Evolutionary conservation across 2,797 vertebrate species (phyloP).

Genomic region (Acestrorhynchus altus): DNA sequence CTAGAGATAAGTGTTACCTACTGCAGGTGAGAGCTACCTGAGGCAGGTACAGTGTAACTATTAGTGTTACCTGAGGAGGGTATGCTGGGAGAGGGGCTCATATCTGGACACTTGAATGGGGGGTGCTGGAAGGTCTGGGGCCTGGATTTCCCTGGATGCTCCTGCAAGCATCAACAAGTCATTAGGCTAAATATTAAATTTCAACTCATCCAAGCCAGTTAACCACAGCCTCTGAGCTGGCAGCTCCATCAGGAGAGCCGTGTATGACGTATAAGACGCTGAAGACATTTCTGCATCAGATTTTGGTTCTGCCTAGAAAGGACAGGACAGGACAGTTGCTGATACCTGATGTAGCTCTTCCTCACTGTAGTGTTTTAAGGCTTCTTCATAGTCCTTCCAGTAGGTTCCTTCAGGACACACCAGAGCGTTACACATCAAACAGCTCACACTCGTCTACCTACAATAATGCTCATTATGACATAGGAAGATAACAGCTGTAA

Average conservation of each 20-base stretch:
- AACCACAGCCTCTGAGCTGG: too few relatives aligned
- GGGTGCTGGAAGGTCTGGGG: conserved; percentile 42
- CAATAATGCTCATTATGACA: too few relatives aligned
- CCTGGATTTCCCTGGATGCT: conserved; percentile 47
- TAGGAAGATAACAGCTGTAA: too few relatives aligned
- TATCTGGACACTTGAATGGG: conserved; percentile 67
- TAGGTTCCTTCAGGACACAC: conserved; percentile 38
- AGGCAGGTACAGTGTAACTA: not conserved
- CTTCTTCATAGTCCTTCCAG: conserved; percentile 49
- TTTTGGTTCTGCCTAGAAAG: not conserved
- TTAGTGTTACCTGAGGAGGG: conserved; percentile 69
- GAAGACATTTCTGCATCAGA: too few relatives aligned
- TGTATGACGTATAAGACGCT: too few relatives aligned
- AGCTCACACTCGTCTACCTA: too few relatives aligned
- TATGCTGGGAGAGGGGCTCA: conserved; percentile 68
- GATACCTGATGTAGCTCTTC: conserved; percentile 29
- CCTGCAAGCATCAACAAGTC: conserved; percentile 52
- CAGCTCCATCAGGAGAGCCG: not conserved
- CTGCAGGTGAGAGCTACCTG: not conserved
- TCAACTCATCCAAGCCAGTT: too few relatives aligned
- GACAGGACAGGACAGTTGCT: not conserved
- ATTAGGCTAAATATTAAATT: not conserved
- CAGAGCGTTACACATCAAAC: not conserved
- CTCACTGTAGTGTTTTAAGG: conserved; percentile 46
- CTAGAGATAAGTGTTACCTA: not conserved